Evolutionary conservation across 1,140 invertebrate species (phyloP).

Genomic region (Drosophila mojavensis): DNA sequence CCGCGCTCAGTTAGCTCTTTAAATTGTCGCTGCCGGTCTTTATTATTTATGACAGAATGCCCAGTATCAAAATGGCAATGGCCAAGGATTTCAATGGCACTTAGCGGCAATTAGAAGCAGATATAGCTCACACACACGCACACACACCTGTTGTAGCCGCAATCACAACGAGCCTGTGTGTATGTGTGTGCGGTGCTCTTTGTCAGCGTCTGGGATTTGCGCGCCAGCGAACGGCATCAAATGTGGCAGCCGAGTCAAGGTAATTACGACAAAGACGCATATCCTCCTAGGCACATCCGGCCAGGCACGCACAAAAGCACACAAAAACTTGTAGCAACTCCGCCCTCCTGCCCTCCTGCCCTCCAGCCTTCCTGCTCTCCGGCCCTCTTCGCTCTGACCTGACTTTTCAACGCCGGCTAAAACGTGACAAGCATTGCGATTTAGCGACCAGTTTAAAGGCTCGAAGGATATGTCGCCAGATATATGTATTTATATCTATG

Average conservation of each 20-base stretch:
- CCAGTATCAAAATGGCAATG: conserved; percentile 54
- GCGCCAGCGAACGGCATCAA: conserved; percentile 32
- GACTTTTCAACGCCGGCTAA: conserved; percentile 62
- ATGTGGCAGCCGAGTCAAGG: conserved; percentile 25
- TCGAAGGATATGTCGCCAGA: conserved; percentile 61
- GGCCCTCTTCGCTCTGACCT: conserved; percentile 25
- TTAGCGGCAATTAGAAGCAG: conserved; percentile 72
- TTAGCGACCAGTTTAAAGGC: conserved; percentile 58
- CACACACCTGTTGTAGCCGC: conserved; percentile 43
- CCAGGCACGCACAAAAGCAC: conserved; percentile 60
- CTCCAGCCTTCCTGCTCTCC: not conserved
- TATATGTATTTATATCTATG: not conserved
- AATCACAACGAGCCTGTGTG: conserved; percentile 6
- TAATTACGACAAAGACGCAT: conserved; percentile 48
- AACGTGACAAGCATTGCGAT: conserved; percentile 69
- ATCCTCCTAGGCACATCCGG: conserved; percentile 51
- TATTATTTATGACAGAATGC: conserved; percentile 70
- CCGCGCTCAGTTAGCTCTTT: conserved; percentile 30
- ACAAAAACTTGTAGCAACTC: conserved; percentile 43
- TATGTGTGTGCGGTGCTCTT: conserved; percentile 12
- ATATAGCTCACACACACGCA: conserved; percentile 1
- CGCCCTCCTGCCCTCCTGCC: conserved; percentile 2
- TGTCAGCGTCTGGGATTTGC: conserved; percentile 39
- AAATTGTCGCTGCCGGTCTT: conserved; percentile 22
- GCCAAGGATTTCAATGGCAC: conserved; percentile 56